These are phyloP conservation scores for Bhutanitis thaidina DNA, from an alignment of 2,888 invertebrate species.

Conservation along the genomic window DNA sequence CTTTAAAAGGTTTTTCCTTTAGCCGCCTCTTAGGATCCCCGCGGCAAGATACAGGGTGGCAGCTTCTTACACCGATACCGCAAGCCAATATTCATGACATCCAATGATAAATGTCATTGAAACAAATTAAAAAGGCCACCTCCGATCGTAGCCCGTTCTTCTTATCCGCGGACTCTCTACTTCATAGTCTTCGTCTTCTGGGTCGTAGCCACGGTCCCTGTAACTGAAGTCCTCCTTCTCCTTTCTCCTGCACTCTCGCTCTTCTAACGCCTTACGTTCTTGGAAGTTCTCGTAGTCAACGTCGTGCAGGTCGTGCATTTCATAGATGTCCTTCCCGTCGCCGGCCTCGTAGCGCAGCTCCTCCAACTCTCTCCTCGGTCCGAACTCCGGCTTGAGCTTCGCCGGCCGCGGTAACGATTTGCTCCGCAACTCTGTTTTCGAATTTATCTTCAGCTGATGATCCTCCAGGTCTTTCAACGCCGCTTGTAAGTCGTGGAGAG, in stretches of 20 bases:
- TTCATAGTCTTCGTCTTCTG: constrained; percentile 67
- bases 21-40: no score
- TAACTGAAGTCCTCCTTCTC: constrained; percentile 44
- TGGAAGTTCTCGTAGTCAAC: constrained; percentile 73
- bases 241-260: constrained; percentile 45
- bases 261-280: constrained; percentile 59
- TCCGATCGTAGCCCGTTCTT: constrained; percentile 29
- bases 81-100: no score
- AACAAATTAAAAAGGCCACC: constrained; percentile 19
- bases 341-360: constrained; percentile 50
- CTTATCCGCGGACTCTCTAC: constrained; percentile 51
- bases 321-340: constrained; percentile 58
- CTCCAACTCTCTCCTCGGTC: constrained; percentile 52
- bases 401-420: constrained; percentile 64
- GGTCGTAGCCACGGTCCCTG: constrained; percentile 61
- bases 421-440: constrained; percentile 51
- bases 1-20: no score
- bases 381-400: constrained; percentile 51
- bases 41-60: no score
- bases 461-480: constrained; percentile 63
- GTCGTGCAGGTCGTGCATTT: constrained; percentile 67
- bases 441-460: constrained; percentile 51
- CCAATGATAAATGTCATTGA: no score
- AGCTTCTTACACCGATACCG: no score
- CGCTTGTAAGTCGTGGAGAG: constrained; percentile 66